Evolutionary conservation across 2,888 invertebrate genomes (phyloP).

Genomic region (Agrotis segetum): DNA sequence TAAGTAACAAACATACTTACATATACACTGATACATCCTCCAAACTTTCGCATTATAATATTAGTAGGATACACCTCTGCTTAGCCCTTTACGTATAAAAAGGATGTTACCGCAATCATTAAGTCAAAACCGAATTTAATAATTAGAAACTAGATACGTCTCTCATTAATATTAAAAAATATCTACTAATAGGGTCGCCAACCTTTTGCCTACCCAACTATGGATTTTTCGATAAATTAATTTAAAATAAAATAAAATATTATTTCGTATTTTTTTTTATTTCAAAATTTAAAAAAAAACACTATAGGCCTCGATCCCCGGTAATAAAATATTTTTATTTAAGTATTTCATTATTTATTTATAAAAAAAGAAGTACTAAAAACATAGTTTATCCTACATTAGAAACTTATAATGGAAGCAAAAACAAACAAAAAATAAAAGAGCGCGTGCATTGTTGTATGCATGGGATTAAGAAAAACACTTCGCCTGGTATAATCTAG

Average conservation of each 20-base stretch:
- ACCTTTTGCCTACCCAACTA: background rate
- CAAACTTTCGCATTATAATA: too few species aligned
- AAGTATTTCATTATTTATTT: too few species aligned
- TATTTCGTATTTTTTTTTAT: too few species aligned
- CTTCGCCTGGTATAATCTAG: constrained; percentile 21
- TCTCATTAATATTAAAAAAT: background rate
- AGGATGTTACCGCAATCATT: background rate
- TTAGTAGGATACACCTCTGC: too few species aligned
- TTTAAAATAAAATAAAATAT: background rate
- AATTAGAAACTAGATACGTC: background rate
- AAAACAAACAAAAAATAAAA: constrained; percentile 18
- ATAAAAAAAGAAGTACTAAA: too few species aligned
- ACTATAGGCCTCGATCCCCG: too few species aligned
- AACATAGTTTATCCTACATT: background rate
- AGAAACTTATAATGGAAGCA: background rate
- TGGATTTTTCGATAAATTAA: background rate
- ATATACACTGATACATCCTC: too few species aligned
- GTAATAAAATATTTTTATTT: too few species aligned
- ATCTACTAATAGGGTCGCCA: background rate
- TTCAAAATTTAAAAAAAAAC: too few species aligned
- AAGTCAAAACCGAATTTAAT: background rate
- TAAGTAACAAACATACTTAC: too few species aligned
- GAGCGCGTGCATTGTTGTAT: constrained; percentile 1
- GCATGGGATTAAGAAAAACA: constrained; percentile 31
- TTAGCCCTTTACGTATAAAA: too few species aligned